Evolutionary conservation across 1,140 invertebrate genomes (phyloP), one percentile per base, ranked within the genome.

Genomic region (Saxidomus purpurata): DNA sequence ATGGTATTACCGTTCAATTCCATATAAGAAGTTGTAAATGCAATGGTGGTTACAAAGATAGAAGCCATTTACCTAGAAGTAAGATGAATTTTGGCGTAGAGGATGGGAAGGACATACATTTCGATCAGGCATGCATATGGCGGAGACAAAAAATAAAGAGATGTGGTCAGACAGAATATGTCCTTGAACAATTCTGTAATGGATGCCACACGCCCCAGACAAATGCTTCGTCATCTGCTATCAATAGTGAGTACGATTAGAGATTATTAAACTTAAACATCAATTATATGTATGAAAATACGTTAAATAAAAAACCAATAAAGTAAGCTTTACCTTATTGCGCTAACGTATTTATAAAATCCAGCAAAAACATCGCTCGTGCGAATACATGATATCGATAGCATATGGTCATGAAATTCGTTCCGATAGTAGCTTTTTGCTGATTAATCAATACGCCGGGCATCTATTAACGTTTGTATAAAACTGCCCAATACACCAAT

Each of bases 181-280:
- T 63, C 3, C 25, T 63, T 1, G 15, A 28, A 15, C 1, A 63
- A 28, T 63, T 28, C 25, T 63, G 59, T 25, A 63, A 28, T 28
- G 59, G 59, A 4, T 63, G 59, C 15, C 8, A 28, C 28, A 3
- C 3, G 9, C 59, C n/a, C 25, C 6, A 25, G 28, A 28, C 6
- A 63, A 63, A 28, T 28, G 25, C n/a, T 6, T 1, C 59, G 0
- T 28, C 25, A n/a, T n/a, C 19, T 25, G 59, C 59, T 9, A 63
- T 63, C n/a, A 63, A 63, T 25, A 63, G 59, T 63, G n/a, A 63
- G 59, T 63, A 47, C n/a, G n/a, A n/a, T n/a, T n/a, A n/a, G n/a
- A n/a, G n/a, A n/a, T n/a, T n/a, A n/a, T n/a, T n/a, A n/a, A n/a
- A n/a, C n/a, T n/a, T n/a, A n/a, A n/a, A n/a, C n/a, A n/a, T n/a